These are phyloP conservation scores for Cylloceria caligata DNA, from an alignment of 2,888 invertebrate species.

Conservation along the genomic window DNA sequence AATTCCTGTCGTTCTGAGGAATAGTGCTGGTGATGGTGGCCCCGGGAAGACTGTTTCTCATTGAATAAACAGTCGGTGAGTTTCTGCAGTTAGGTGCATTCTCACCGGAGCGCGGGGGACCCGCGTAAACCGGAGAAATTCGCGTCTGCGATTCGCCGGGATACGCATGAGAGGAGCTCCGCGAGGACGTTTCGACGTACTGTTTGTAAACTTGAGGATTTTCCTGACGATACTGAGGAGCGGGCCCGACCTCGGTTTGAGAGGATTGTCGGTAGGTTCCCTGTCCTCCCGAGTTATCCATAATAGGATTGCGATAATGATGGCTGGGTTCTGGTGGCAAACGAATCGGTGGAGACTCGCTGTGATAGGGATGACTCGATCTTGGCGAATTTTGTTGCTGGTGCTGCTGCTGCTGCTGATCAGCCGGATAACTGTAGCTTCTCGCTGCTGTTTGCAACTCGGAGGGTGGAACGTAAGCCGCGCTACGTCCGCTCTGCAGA, in stretches of 20 bases:
- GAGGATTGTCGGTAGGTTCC: slow-evolving; percentile 74
- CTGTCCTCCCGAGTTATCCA: slow-evolving; percentile 70
- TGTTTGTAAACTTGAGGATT: slow-evolving; percentile 77
- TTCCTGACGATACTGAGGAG: slow-evolving; percentile 76
- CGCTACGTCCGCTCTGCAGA: slow-evolving; percentile 79
- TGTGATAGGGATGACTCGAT: slow-evolving; percentile 77
- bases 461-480: slow-evolving; percentile 82
- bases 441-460: slow-evolving; percentile 80
- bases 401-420: slow-evolving; percentile 74
- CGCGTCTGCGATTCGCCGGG: slow-evolving; percentile 76
- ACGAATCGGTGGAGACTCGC: slow-evolving; percentile 78
- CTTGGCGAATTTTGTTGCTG: slow-evolving; percentile 76
- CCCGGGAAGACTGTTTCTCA: slow-evolving; percentile 65
- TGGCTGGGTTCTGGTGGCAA: slow-evolving; percentile 76
- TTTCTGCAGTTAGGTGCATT: slow-evolving; percentile 73
- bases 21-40: slow-evolving; percentile 66
- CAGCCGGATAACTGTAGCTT: slow-evolving; percentile 74
- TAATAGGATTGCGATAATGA: slow-evolving; percentile 77
- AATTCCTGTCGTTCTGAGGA: slow-evolving; percentile 61
- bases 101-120: slow-evolving; percentile 69
- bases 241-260: slow-evolving; percentile 73
- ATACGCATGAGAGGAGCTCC: slow-evolving; percentile 72
- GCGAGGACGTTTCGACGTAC: slow-evolving; percentile 74
- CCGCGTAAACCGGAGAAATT: slow-evolving; percentile 78
- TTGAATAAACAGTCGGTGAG: slow-evolving; percentile 71